phyloP scores from a whole-genome alignment of 2,797 vertebrate genomes.

The Onychomys arenicola region DNA sequence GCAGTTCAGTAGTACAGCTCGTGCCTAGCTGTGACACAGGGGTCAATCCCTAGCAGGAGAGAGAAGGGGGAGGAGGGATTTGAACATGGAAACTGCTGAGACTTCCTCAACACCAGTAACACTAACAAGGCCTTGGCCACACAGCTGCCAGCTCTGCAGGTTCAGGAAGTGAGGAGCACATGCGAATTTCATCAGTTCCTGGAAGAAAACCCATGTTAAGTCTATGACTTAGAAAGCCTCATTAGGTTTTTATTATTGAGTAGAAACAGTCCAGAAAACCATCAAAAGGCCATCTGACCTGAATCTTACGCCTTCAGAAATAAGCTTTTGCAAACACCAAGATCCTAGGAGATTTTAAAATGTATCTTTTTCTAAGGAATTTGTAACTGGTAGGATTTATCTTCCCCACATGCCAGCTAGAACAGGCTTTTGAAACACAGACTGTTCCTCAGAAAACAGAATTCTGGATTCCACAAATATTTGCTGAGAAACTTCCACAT shows the following conservation, averaged over 20 bases:
- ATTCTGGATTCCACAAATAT: neutral
- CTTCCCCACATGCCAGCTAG: neutral
- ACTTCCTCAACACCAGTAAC: neutral
- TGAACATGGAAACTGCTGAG: neutral
- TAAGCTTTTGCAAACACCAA: neutral
- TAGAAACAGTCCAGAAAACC: constrained; percentile 1
- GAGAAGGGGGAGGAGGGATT: neutral
- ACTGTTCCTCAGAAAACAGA: neutral
- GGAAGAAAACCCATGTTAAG: neutral
- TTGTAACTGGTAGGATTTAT: neutral
- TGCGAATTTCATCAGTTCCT: neutral
- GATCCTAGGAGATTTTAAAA: neutral
- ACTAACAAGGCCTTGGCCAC: neutral
- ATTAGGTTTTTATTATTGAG: constrained; percentile 35
- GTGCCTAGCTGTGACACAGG: neutral
- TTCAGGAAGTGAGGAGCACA: neutral
- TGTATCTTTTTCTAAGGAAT: neutral
- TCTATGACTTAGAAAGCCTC: constrained; percentile 45
- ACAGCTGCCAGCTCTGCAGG: neutral
- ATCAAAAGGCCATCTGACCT: constrained; percentile 14
- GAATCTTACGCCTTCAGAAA: neutral
- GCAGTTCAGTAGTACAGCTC: no score
- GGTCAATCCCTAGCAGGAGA: neutral
- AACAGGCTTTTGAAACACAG: neutral
- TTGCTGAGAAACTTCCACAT: neutral